phyloP scores from a whole-genome alignment of 2,888 invertebrate species.

The Standfussiana lucernea region DNA sequence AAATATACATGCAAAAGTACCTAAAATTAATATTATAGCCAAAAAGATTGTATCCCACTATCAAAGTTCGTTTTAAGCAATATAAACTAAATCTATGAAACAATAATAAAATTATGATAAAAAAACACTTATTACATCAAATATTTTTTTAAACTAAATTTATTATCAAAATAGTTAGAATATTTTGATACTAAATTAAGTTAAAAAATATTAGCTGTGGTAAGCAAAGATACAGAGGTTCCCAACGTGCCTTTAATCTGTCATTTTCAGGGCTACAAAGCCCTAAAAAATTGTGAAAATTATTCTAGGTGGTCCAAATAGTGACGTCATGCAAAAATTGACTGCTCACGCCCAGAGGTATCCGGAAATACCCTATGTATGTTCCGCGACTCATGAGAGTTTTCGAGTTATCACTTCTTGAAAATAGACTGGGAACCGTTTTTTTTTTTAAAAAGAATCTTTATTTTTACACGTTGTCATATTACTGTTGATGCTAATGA shows the following conservation, averaged over 20 bases:
- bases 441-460: too few relatives aligned
- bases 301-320: too few relatives aligned
- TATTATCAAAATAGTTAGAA: too few relatives aligned
- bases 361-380: too few relatives aligned
- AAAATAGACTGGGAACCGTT: too few relatives aligned
- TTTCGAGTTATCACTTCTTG: too few relatives aligned
- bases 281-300: too few relatives aligned
- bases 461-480: too few relatives aligned
- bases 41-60: slow-evolving; percentile 78
- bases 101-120: slow-evolving; percentile 16
- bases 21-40: slow-evolving; percentile 4
- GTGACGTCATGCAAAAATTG: too few relatives aligned
- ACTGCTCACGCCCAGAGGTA: too few relatives aligned
- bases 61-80: slow-evolving; percentile 65
- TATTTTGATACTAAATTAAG: not conserved
- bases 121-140: slow-evolving; percentile 8
- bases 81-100: not conserved
- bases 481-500: too few relatives aligned
- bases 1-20: not conserved
- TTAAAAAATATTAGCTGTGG: not conserved
- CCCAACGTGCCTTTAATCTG: not conserved
- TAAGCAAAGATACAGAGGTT: slow-evolving; percentile 4
- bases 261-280: not conserved
- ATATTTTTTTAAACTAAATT: not conserved
- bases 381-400: too few relatives aligned